phyloP scores from a whole-genome alignment of 2,888 invertebrate genomes.

The Melanotus villosus region DNA sequence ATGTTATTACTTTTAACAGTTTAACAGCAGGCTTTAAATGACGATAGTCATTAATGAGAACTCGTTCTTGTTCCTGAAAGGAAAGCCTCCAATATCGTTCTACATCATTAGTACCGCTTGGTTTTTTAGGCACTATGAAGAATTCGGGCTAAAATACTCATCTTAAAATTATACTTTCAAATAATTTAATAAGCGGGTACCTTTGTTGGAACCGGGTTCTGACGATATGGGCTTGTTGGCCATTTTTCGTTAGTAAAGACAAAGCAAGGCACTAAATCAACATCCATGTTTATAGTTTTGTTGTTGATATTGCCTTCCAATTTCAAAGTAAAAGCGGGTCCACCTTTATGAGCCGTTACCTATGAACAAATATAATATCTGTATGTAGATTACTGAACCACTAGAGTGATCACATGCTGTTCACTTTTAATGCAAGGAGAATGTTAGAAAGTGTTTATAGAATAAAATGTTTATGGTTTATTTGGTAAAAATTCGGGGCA shows the following conservation, averaged over 20 bases:
- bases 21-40: slow-evolving; percentile 62
- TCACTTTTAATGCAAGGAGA: too few species aligned
- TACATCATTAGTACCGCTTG: slow-evolving; percentile 37
- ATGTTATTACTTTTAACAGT: slow-evolving; percentile 61
- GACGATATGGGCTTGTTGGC: slow-evolving; percentile 58
- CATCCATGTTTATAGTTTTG: slow-evolving; percentile 65
- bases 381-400: neutral
- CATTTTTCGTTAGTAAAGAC: slow-evolving; percentile 56
- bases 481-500: too few species aligned
- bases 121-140: slow-evolving; percentile 60
- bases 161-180: slow-evolving; percentile 36
- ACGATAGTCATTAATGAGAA: slow-evolving; percentile 55
- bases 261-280: slow-evolving; percentile 68
- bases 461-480: too few species aligned
- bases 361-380: slow-evolving; percentile 54
- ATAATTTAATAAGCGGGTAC: slow-evolving; percentile 2
- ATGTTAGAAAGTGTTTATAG: too few species aligned
- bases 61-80: slow-evolving; percentile 66
- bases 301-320: slow-evolving; percentile 54
- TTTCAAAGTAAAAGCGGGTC: slow-evolving; percentile 73
- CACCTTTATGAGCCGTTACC: slow-evolving; percentile 67
- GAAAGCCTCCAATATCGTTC: slow-evolving; percentile 64
- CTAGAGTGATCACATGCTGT: too few species aligned
- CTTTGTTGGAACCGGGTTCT: slow-evolving; percentile 23
- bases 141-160: slow-evolving; percentile 51